Evolutionary conservation across 2,113 vertebrate genomes (phyloP).

Genomic region (Gymnocephalus cernua): DNA sequence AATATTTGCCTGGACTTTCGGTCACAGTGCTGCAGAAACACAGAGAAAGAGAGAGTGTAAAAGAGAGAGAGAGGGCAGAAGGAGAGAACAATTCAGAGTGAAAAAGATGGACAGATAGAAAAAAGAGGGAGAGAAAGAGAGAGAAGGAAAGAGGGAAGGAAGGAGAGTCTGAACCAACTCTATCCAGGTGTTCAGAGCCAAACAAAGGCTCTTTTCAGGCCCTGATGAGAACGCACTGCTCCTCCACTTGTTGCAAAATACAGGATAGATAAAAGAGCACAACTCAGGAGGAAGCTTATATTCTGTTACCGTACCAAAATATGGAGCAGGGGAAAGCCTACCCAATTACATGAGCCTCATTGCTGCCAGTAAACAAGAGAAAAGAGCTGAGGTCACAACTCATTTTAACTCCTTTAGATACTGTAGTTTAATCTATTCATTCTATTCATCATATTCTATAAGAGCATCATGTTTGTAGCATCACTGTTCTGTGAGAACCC

Average conservation of each 20-base stretch:
- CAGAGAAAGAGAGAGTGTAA: slow-evolving; percentile 4
- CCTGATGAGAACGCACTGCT: slow-evolving; percentile 86
- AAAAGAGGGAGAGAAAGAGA: slow-evolving; percentile 24
- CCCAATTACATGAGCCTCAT: slow-evolving; percentile 15
- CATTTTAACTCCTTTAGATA: too few relatives aligned
- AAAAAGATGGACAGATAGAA: slow-evolving; percentile 40
- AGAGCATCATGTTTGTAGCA: too few relatives aligned
- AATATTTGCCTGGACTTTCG: neutral
- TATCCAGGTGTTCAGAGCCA: slow-evolving; percentile 90
- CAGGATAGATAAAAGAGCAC: slow-evolving; percentile 53
- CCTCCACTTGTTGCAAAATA: slow-evolving; percentile 86
- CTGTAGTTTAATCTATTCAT: too few relatives aligned
- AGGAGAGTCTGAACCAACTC: slow-evolving; percentile 70
- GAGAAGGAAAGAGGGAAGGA: slow-evolving; percentile 3
- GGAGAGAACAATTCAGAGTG: slow-evolving; percentile 23
- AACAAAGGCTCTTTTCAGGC: slow-evolving; percentile 95
- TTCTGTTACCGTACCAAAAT: slow-evolving; percentile 24
- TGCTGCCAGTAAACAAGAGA: slow-evolving; percentile 45
- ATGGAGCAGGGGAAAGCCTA: neutral
- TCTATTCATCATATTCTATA: too few relatives aligned
- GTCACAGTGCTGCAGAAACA: slow-evolving; percentile 10
- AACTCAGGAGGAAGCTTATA: slow-evolving; percentile 74
- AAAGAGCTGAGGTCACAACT: slow-evolving; percentile 14
- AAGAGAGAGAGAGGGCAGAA: neutral
- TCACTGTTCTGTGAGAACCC: too few relatives aligned